Percentiles rank a stretch among this genome's conserved stretches.
These are phyloP conservation scores for Caenorhabditis briggsae DNA, from an alignment of 1,140 invertebrate genomes.

Conservation along the genomic window DNA sequence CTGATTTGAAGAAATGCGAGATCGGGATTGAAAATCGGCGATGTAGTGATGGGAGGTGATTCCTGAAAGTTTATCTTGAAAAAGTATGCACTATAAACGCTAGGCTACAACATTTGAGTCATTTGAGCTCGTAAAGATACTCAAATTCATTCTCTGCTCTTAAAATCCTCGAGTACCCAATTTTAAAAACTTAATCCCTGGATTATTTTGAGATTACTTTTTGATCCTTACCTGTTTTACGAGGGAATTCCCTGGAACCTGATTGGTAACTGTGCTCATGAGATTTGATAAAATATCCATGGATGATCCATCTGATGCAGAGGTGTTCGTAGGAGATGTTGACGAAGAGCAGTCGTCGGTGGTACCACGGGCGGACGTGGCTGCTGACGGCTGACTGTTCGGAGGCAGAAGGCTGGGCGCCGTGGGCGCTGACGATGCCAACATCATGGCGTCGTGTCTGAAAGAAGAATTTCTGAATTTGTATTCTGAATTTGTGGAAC, in stretches of 20 bases:
- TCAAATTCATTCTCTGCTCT: background rate
- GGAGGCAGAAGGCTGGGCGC: constrained; percentile 43
- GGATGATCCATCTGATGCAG: constrained; percentile 57
- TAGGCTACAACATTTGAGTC: background rate
- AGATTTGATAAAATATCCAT: constrained; percentile 52
- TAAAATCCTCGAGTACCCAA: background rate
- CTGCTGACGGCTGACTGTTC: constrained; percentile 27
- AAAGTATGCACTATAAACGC: background rate
- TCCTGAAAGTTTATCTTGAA: constrained; percentile 34
- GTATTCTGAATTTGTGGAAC: background rate
- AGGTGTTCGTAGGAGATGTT: constrained; percentile 59
- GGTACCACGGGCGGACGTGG: background rate
- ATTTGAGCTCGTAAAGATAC: too few species aligned
- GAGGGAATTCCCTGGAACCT: background rate
- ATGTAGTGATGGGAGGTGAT: constrained; percentile 24
- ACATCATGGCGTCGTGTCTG: constrained; percentile 54
- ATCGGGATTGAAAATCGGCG: constrained; percentile 49
- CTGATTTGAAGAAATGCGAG: constrained; percentile 38
- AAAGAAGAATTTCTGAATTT: too few species aligned
- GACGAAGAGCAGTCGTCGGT: constrained; percentile 54
- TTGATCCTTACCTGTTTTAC: constrained; percentile 29
- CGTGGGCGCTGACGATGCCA: constrained; percentile 44
- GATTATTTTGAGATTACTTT: background rate
- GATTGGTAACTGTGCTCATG: constrained; percentile 31
- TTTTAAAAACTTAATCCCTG: constrained; percentile 30